A percentile compares a stretch with the other conserved stretches of the same genome.
Evolutionary conservation across 2,888 invertebrate genomes (phyloP).

Genomic region (Apodemia hepburni): DNA sequence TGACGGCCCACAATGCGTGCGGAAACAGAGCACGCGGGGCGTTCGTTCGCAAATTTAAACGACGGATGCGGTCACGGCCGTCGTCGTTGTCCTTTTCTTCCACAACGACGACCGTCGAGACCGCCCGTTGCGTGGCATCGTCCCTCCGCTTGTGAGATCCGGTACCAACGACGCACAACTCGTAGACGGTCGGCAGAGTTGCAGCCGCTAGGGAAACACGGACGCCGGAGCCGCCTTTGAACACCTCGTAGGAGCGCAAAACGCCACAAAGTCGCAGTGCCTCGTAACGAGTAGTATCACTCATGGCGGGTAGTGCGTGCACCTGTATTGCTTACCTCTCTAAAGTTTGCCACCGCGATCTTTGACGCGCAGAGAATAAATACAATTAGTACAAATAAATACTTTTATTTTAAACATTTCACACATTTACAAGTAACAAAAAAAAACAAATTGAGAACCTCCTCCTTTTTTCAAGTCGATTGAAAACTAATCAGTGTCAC

Average conservation of each 20-base stretch:
- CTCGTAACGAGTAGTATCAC: no score
- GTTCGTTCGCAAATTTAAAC: background rate
- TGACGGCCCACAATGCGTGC: no score
- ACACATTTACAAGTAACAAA: background rate
- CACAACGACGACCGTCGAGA: no score
- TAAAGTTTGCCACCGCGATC: background rate
- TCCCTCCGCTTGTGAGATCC: background rate
- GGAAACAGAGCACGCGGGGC: no score
- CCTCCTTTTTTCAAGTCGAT: no score
- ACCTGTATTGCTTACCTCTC: no score
- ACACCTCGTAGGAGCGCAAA: constrained; percentile 1
- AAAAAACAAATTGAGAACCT: no score
- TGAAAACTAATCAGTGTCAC: no score
- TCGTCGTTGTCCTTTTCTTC: no score
- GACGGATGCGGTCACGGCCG: background rate
- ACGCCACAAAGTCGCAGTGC: background rate
- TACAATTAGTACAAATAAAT: background rate
- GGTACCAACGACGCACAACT: background rate
- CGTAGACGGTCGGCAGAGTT: background rate
- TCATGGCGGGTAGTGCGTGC: no score
- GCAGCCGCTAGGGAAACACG: background rate
- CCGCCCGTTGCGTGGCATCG: constrained; percentile 1
- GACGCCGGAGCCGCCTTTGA: background rate
- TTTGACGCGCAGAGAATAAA: background rate
- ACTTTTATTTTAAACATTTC: background rate